Base-by-base conservation (phyloP, 1,140 invertebrate genomes). In the Argopecten irradians region DNA sequence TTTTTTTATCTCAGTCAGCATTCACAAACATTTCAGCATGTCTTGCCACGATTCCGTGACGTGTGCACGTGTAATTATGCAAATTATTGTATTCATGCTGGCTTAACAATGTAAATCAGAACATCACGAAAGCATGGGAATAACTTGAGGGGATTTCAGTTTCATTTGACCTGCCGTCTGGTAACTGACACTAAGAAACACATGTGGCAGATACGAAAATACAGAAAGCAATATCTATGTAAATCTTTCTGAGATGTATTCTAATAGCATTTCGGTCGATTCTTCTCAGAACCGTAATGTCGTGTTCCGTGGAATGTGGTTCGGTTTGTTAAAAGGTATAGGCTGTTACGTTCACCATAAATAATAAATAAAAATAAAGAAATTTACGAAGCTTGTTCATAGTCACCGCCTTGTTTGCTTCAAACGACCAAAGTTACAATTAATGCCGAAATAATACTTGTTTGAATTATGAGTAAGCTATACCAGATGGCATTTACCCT, bases 21-120 rank as follows among this genome's bases (percentile, higher is more conserved):
- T 16, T 71, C 22, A 71, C 28, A 28, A n/a, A n/a, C 28, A n/a
- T 2, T 71, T 71, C 22, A 0, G n/a, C 14, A 55, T 55, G n/a
- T n/a, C n/a, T n/a, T n/a, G n/a, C n/a, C n/a, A n/a, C n/a, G 43
- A 55, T 55, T 71, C 5, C n/a, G 28, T 71, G 55, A 28, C 55
- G 55, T n/a, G 55, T 71, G 55, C 55, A 71, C 55, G 55, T 71
- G 55, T n/a, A 71, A 71, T 71, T 71, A 71, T 71, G 55, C n/a
- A n/a, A 71, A 71, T n/a, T n/a, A n/a, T n/a, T n/a, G n/a, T 71
- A 28, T 7, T n/a, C 22, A 71, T 71, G n/a, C 11, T 71, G 55
- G n/a, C 55, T 71, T n/a, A 28, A 71, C 55, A 71, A 28, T 71
- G 55, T 71, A 71, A 71, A 46, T 46, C 43, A 46, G 2, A 19